Conservation (phyloP, 2,888 invertebrate species). For the Chrysina gloriosa region DNA sequence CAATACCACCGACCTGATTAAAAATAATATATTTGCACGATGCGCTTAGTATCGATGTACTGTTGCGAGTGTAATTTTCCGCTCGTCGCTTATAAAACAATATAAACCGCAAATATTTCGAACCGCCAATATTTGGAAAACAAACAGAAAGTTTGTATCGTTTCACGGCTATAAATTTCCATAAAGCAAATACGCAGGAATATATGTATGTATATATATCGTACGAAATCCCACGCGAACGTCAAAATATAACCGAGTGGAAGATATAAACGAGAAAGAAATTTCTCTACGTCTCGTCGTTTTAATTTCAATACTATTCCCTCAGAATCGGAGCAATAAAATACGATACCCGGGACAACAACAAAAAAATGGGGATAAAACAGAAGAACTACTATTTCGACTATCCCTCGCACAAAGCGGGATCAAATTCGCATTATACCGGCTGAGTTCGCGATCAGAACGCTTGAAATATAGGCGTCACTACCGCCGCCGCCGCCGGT, state of each 20-base stretch:
- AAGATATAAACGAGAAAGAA: neutral
- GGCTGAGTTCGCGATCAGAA: neutral
- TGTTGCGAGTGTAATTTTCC: slow-evolving; percentile 17
- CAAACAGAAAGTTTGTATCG: slow-evolving; percentile 4
- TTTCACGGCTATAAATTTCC: slow-evolving; percentile 10
- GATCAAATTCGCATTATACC: neutral
- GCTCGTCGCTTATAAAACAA: slow-evolving; percentile 16
- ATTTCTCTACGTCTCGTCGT: neutral
- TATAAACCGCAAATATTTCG: slow-evolving; percentile 8
- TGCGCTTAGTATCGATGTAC: no score
- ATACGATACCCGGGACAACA: neutral
- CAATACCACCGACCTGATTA: no score
- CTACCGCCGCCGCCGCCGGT: neutral
- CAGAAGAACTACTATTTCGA: neutral
- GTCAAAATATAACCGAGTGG: neutral
- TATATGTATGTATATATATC: neutral
- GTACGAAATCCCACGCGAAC: no score
- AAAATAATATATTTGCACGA: no score
- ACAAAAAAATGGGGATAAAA: neutral
- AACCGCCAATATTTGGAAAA: slow-evolving; percentile 17
- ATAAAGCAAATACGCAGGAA: neutral
- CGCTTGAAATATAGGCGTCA: neutral
- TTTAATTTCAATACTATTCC: no score
- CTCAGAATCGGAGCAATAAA: no score
- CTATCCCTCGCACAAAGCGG: neutral